A percentile compares a stretch with the other conserved stretches of the same genome.
Evolutionary conservation across 2,888 invertebrate species (phyloP).

Genomic region (Scaptomyza polygonia): DNA sequence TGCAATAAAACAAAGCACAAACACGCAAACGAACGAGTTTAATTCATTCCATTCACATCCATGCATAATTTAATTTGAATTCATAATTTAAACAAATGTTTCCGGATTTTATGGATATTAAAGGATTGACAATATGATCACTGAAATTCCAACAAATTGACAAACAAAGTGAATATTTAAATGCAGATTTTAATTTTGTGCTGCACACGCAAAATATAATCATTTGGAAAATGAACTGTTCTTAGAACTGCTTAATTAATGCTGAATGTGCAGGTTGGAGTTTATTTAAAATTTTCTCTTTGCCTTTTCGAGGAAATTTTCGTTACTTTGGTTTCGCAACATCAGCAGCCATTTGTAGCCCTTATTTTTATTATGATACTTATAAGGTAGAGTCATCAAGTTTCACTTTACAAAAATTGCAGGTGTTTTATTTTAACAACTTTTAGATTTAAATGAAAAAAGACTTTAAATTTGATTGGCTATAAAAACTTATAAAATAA

Average conservation of each 20-base stretch:
- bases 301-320: no score
- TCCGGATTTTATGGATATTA: not conserved
- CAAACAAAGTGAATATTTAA: slow-evolving; percentile 26
- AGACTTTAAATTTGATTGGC: not conserved
- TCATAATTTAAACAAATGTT: slow-evolving; percentile 9
- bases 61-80: slow-evolving; percentile 17
- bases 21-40: not conserved
- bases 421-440: not conserved
- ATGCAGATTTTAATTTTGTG: slow-evolving; percentile 31
- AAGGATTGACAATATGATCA: slow-evolving; percentile 1
- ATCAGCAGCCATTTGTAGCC: not conserved
- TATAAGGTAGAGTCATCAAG: not conserved
- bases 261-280: slow-evolving; percentile 15
- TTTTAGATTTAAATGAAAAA: not conserved
- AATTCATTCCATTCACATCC: slow-evolving; percentile 15
- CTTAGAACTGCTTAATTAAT: not conserved
- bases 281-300: not conserved
- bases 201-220: slow-evolving; percentile 25
- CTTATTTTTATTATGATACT: not conserved
- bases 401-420: not conserved
- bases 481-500: not conserved
- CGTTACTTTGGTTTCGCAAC: not conserved
- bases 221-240: not conserved
- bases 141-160: slow-evolving; percentile 2
- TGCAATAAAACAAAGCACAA: not conserved